Evolutionary conservation across 2,888 invertebrate genomes (phyloP).

Genomic region (Heliconius cydno): DNA sequence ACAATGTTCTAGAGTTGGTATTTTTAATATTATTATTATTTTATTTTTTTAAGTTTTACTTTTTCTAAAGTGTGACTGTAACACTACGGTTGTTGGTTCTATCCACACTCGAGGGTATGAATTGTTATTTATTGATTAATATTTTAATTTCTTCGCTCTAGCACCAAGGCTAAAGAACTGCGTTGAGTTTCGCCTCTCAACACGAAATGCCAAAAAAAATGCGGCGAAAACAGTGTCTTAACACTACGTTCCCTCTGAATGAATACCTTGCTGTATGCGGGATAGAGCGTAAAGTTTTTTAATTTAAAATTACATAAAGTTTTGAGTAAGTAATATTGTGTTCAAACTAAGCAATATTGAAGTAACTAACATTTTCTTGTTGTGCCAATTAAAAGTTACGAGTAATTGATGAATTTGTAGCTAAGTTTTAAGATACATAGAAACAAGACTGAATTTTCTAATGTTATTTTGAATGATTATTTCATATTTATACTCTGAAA

Average conservation of each 20-base stretch:
- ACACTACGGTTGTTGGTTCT: too few relatives aligned
- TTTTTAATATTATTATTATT: neutral
- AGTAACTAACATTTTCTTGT: conserved; percentile 1
- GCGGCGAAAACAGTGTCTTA: too few relatives aligned
- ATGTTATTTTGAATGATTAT: neutral
- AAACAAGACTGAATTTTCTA: neutral
- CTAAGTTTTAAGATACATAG: neutral
- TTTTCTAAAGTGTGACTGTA: neutral
- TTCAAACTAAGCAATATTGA: neutral
- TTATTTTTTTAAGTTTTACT: neutral
- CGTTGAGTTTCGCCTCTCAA: too few relatives aligned
- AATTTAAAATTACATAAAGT: neutral
- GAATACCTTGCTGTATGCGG: neutral
- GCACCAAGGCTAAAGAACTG: too few relatives aligned
- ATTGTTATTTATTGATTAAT: too few relatives aligned
- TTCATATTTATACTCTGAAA: too few relatives aligned
- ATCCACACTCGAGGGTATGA: too few relatives aligned
- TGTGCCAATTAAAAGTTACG: neutral
- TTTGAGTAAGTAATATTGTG: neutral
- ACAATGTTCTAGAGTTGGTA: neutral
- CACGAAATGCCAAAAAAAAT: too few relatives aligned
- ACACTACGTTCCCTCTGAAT: neutral
- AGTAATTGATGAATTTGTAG: conserved; percentile 5
- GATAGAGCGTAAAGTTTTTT: neutral
- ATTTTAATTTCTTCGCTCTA: too few relatives aligned